Base-by-base conservation (phyloP, 2,113 vertebrate genomes). In the Eonycteris spelaea region DNA sequence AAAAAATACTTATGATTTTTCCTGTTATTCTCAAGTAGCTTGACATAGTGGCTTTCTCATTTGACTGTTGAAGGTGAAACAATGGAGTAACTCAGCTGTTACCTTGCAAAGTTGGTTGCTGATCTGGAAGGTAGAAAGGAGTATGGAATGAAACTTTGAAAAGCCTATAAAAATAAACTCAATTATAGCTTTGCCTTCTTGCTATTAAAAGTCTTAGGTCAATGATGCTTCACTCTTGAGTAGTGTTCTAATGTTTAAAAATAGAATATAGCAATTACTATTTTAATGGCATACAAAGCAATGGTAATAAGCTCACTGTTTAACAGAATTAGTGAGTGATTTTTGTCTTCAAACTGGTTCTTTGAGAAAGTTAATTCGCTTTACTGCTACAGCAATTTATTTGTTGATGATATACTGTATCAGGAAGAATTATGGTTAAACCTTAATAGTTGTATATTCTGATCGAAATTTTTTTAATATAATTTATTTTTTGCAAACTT, bases 291-390 rank as follows among this genome's bases (percentile, higher is more conserved):
- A 10, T 33, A 15, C 65, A 71, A 35, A 84, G 77, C 57, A 74
- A 40, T 16, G 48, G n/a, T n/a, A n/a, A 43, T 61, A 63, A 75
- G 35, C 70, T 91, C 43, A 53, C 40, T 75, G 28, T 74, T 93
- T 68, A 35, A 28, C 16, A 38, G 33, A 71, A 71, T 48, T 26
- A 85, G 43, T 8, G 0, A 4, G 13, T 74, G 63, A 35, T n/a
- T 21, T n/a, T 79, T 65, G 7, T 78, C 53, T 83, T 22, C 59
- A 24, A 96, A 57, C 30, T 53, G 40, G 48, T 67, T 74, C 48
- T 89, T 96, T 93, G 57, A 26, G 75, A 35, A 95, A 43, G 40
- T 63, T 87, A 43, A 59, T 90, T 59, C 74, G 57, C 43, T 91
- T 84, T 85, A 43, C 30, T 48, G 1, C 33, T 48, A 9, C 45